Evolutionary conservation across 2,113 vertebrate species (phyloP), one percentile per base, ranked within the genome.

Genomic region (Hippocampus mohnikei): DNA sequence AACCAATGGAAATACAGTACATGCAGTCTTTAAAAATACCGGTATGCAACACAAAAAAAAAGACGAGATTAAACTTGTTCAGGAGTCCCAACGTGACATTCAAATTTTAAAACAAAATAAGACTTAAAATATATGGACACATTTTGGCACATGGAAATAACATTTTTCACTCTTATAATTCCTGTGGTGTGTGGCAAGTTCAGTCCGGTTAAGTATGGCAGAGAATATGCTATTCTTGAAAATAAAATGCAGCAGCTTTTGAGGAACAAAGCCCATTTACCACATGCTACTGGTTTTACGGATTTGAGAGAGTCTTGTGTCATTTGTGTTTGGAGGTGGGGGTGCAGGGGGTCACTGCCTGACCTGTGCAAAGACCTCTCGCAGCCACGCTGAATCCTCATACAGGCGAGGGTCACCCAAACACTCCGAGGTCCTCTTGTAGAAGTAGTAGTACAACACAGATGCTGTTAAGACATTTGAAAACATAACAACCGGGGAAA

Each of bases 361-460:
- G 74, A 88, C 85, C 1, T 88, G 93, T 2, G 90, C 90, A 60
- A 97, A 96, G 65, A 94, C 91, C 33, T 94, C 94, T 65, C 94
- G 92, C 18, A 98, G 93, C 96, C 96, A 98, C 0, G 90, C 79
- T 0, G 96, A 97, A 73, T 98, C 95, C 69, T 95, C 94, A 72
- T 98, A 96, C 75, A 97, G 95, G 8, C 95, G 94, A 1, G 96
- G 94, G 66, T 98, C 96, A 0, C 95, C 96, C 76, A 98, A 89
- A 29, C 92, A 92, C 81, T 97, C 85, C 0, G 95, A 92, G 0
- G 96, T 96, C 80, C 95, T 87, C 80, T 98, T 98, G 92, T 97
- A 98, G 88, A 94, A 93, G 88, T 98, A 98, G 69, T 91, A 97
- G 81, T 98, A 97, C 23, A 98, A 80, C 71, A 97, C 94, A 0